phyloP scores from a whole-genome alignment of 1,140 invertebrate genomes.

The Dysdera silvatica region DNA sequence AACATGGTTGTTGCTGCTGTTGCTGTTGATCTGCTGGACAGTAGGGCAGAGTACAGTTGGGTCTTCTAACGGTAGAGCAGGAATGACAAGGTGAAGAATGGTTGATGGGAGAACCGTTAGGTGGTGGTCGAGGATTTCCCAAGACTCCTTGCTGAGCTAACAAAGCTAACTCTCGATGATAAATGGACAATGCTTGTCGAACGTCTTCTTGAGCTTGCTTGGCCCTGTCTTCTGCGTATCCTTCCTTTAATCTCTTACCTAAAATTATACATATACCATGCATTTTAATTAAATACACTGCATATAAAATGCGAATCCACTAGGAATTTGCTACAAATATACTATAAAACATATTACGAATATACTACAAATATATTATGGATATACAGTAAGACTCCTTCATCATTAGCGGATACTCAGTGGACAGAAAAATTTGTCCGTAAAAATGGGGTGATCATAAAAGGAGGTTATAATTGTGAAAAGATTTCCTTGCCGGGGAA shows the following conservation, averaged over 20 bases:
- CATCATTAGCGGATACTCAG: no score
- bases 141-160: slow-evolving; percentile 47
- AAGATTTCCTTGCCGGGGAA: no score
- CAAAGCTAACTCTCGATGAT: slow-evolving; percentile 80
- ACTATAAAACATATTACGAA: no score
- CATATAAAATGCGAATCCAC: no score
- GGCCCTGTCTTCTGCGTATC: slow-evolving; percentile 45
- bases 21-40: slow-evolving; percentile 40
- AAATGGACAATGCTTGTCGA: slow-evolving; percentile 76
- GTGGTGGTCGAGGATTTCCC: no score
- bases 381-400: no score
- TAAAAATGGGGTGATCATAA: no score
- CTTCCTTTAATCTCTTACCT: slow-evolving; percentile 24
- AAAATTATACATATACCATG: background rate
- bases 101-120: slow-evolving; percentile 10
- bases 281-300: no score
- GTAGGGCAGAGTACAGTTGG: slow-evolving; percentile 50
- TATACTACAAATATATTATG: no score
- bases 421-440: no score
- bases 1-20: slow-evolving; percentile 11
- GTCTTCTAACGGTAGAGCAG: slow-evolving; percentile 26
- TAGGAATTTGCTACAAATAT: no score
- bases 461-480: no score
- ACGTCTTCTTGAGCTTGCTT: slow-evolving; percentile 75
- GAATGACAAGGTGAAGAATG: slow-evolving; percentile 22